Conservation (phyloP, 2,113 vertebrate species). For the Acrocephalus kingi region DNA sequence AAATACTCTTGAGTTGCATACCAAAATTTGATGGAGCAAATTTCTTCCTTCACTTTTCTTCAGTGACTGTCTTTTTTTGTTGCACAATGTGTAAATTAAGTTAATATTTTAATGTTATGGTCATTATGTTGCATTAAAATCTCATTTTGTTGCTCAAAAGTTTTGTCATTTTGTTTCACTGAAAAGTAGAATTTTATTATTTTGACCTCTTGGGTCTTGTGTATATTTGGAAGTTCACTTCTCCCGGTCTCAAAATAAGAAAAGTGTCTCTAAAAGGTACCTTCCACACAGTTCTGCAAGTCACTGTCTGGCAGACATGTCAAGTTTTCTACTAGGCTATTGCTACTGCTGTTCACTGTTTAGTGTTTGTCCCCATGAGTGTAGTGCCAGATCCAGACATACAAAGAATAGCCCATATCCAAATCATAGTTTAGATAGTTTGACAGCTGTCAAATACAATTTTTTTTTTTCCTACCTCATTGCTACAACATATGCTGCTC, state of each 20-base stretch:
- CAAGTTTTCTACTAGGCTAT: background rate
- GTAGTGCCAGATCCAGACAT: background rate
- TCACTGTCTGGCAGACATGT: background rate
- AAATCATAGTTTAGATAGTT: slow-evolving; percentile 31
- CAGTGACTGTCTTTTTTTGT: background rate
- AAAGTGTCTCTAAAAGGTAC: background rate
- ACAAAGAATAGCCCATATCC: background rate
- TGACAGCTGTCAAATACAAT: slow-evolving; percentile 57
- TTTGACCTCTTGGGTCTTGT: background rate
- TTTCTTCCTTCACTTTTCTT: background rate
- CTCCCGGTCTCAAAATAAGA: background rate
- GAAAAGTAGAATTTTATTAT: background rate
- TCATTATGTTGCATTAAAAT: background rate
- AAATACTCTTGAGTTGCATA: background rate
- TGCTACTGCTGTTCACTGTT: background rate
- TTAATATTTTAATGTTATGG: background rate
- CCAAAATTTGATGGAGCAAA: background rate
- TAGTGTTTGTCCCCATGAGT: background rate
- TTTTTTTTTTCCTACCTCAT: background rate
- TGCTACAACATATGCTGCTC: background rate
- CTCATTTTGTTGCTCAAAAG: background rate
- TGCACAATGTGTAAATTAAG: background rate
- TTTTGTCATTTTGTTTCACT: background rate
- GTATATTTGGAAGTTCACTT: background rate
- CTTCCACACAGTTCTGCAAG: background rate